Conservation (phyloP, 2,888 invertebrate genomes). For the Campopleginae sp. region DNA sequence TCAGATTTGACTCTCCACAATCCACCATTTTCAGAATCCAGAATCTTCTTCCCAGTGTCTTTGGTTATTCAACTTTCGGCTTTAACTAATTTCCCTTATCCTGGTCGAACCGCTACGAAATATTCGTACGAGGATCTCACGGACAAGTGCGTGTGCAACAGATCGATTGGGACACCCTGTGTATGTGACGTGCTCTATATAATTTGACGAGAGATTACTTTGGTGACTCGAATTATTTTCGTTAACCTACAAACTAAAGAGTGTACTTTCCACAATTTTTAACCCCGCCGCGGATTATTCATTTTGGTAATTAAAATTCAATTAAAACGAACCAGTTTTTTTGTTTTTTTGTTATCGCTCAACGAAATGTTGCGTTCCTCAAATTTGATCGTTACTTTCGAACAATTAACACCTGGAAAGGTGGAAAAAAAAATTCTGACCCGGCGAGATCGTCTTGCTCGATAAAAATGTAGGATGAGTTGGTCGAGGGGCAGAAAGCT, state of each 20-base stretch:
- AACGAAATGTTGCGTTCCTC: neutral
- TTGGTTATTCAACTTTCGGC: neutral
- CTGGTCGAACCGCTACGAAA: neutral
- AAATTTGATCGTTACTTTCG: conserved; percentile 37
- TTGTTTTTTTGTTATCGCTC: neutral
- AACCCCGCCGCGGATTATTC: neutral
- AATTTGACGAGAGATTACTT: neutral
- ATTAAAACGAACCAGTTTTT: neutral
- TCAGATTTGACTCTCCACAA: neutral
- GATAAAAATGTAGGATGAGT: conserved; percentile 48
- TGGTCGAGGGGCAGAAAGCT: conserved; percentile 30
- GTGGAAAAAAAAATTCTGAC: conserved; percentile 35
- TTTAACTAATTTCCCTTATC: neutral
- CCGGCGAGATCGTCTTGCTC: conserved; percentile 45
- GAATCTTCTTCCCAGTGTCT: neutral
- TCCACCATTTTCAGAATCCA: neutral
- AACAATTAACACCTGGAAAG: conserved; percentile 53
- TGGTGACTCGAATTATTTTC: neutral
- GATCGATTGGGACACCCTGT: neutral
- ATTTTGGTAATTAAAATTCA: neutral
- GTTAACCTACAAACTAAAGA: neutral
- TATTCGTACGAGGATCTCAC: neutral
- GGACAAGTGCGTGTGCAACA: neutral
- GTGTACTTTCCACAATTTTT: neutral
- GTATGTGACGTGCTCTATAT: neutral